Conservation (phyloP, 2,797 vertebrate genomes). For the Luscinia megarhynchos region DNA sequence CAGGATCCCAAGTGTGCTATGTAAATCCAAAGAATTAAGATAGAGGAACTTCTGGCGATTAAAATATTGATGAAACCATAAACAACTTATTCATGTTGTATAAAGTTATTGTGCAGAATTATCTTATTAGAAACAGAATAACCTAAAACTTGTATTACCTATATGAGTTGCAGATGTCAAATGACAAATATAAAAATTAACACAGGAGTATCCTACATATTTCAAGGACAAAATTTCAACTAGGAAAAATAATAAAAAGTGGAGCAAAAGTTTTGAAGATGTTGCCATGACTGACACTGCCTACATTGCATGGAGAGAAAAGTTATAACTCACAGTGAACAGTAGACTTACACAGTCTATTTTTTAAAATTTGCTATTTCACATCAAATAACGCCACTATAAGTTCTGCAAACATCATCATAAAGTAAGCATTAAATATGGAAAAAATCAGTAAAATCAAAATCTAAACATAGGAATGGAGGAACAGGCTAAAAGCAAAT, state of each 20-base stretch:
- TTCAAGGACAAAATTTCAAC: neutral
- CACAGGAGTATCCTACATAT: neutral
- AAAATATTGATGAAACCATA: neutral
- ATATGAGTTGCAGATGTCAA: neutral
- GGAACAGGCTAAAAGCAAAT: neutral
- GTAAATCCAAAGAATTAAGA: constrained; percentile 3
- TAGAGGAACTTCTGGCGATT: neutral
- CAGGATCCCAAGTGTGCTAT: neutral
- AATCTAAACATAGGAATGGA: neutral
- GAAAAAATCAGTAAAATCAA: neutral
- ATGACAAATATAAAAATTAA: neutral
- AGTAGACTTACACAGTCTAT: neutral
- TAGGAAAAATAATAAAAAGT: neutral
- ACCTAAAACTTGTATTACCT: neutral
- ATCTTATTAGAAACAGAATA: neutral
- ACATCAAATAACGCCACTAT: neutral
- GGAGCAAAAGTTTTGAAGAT: neutral
- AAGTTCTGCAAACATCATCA: neutral
- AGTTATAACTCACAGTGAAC: neutral
- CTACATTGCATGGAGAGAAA: neutral
- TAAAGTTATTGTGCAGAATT: neutral
- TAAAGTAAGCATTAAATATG: neutral
- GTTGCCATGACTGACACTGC: neutral
- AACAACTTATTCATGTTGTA: neutral
- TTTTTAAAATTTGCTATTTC: neutral